Evolutionary conservation across 2,797 vertebrate genomes (phyloP).

Genomic region (Rhinella marina): DNA sequence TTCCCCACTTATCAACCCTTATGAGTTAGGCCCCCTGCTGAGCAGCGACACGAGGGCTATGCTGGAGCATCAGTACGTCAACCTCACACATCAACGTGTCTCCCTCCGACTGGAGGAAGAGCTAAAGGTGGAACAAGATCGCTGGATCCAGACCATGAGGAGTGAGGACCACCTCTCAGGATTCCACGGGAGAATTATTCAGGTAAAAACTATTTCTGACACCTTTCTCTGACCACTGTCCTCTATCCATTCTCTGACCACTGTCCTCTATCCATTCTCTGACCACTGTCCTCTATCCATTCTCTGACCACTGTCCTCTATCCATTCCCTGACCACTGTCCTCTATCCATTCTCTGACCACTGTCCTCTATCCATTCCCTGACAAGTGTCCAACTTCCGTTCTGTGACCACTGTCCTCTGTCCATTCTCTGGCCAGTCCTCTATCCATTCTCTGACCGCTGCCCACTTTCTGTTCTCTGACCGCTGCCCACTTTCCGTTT

Average conservation of each 20-base stretch:
- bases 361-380: neutral
- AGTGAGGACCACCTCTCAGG: conserved; percentile 60
- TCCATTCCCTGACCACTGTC: neutral
- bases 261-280: neutral
- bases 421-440: neutral
- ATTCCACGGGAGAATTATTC: conserved; percentile 69
- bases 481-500: neutral
- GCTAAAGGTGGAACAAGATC: conserved; percentile 60
- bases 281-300: neutral
- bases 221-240: neutral
- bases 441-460: neutral
- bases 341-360: neutral
- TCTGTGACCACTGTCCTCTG: neutral
- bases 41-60: conserved; percentile 77
- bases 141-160: conserved; percentile 63
- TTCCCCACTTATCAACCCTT: conserved; percentile 78
- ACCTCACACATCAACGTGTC: conserved; percentile 74
- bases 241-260: neutral
- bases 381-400: fast-evolving
- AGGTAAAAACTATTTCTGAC: conserved; percentile 61
- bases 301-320: neutral
- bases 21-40: conserved; percentile 80
- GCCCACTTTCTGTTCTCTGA: neutral
- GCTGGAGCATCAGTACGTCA: conserved; percentile 86
- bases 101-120: conserved; percentile 6